These are phyloP conservation scores for Heterocephalus glaber DNA, from an alignment of 2,113 vertebrate species.

Conservation along the genomic window DNA sequence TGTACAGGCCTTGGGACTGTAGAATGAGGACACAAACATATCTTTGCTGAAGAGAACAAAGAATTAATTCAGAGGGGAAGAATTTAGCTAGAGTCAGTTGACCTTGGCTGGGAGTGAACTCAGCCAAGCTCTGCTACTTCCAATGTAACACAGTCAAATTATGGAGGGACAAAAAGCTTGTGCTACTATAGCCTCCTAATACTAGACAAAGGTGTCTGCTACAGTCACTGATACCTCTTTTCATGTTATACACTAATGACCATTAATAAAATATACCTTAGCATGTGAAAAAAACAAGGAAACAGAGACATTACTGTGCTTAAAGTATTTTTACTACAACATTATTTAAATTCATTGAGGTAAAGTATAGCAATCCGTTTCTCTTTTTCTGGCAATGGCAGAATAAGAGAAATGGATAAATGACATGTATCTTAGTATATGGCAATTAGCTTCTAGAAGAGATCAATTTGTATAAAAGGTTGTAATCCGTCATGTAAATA, in stretches of 20 bases:
- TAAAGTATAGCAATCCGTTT: neutral
- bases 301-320: neutral
- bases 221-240: neutral
- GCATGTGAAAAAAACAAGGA: neutral
- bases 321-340: neutral
- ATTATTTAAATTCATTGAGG: neutral
- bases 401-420: neutral
- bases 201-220: too few relatives aligned
- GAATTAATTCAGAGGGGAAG: too few relatives aligned
- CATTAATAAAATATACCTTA: slow-evolving; percentile 22
- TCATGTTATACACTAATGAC: neutral
- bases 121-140: too few relatives aligned
- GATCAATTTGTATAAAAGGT: neutral
- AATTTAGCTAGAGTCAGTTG: too few relatives aligned
- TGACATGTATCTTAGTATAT: neutral
- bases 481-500: neutral
- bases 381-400: neutral
- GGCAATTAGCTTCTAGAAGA: neutral
- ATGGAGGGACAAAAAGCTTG: too few relatives aligned
- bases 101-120: too few relatives aligned
- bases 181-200: too few relatives aligned
- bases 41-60: too few relatives aligned
- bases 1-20: too few relatives aligned
- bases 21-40: too few relatives aligned
- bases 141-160: too few relatives aligned